These are phyloP conservation scores for Ia io DNA, from an alignment of 2,113 vertebrate species.

Conservation along the genomic window DNA sequence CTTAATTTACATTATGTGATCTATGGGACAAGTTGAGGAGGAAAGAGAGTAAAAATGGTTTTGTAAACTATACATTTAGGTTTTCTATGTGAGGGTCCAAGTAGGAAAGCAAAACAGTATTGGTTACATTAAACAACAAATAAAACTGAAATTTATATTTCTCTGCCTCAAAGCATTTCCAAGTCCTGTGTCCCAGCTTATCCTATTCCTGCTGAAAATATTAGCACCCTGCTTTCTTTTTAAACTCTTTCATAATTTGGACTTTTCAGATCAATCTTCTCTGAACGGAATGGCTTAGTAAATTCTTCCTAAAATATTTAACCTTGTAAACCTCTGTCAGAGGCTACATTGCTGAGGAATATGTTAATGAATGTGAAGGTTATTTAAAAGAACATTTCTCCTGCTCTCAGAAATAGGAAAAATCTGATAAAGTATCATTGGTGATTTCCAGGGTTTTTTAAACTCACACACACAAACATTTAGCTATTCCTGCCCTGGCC, in stretches of 20 bases:
- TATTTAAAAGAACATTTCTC: constrained; percentile 17
- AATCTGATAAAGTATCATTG: not conserved
- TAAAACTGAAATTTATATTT: not conserved
- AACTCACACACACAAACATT: not conserved
- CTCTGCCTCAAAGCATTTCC: not conserved
- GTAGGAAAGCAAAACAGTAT: not conserved
- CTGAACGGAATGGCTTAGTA: constrained; percentile 15
- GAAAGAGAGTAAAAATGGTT: not conserved
- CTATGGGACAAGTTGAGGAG: not conserved
- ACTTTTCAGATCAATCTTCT: constrained; percentile 7
- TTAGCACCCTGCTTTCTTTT: not conserved
- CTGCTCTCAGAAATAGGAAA: not conserved
- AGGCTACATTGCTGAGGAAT: not conserved
- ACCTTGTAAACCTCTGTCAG: not conserved
- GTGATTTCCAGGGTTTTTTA: not conserved
- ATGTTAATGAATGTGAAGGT: not conserved
- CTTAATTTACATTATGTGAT: not conserved
- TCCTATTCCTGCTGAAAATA: not conserved
- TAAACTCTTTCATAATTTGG: not conserved
- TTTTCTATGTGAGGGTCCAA: not conserved
- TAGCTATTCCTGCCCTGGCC: not conserved
- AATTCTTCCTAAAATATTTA: constrained; percentile 47
- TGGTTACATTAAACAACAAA: not conserved
- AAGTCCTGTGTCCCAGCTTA: not conserved
- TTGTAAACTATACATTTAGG: not conserved